Conservation (phyloP, 2,797 vertebrate species). For the Serranus cabrilla region DNA sequence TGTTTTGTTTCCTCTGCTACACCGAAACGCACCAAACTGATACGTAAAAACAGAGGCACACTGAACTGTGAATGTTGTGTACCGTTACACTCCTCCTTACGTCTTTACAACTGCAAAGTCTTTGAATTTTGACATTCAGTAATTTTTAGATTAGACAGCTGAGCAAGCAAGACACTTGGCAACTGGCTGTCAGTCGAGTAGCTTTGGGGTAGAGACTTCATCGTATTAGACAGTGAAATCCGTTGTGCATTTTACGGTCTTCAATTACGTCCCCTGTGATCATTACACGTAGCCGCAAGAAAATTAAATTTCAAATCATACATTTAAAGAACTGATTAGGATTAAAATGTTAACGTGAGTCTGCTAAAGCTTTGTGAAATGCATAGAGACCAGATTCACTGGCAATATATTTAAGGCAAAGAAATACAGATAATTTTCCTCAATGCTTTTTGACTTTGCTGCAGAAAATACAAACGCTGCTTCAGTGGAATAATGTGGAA, state of each 20-base stretch:
- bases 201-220: slow-evolving; percentile 73
- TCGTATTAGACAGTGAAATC: slow-evolving; percentile 70
- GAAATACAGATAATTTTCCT: slow-evolving; percentile 10
- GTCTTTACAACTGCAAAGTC: slow-evolving; percentile 48
- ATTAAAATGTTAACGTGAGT: slow-evolving; percentile 31
- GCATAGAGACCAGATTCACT: background rate
- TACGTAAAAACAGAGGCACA: background rate
- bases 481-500: slow-evolving; percentile 35
- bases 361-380: slow-evolving; percentile 17
- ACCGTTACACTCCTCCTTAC: background rate
- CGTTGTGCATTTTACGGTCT: slow-evolving; percentile 71
- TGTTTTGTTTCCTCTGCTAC: background rate
- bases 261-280: slow-evolving; percentile 68
- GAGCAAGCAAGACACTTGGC: slow-evolving; percentile 64
- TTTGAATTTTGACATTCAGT: slow-evolving; percentile 62
- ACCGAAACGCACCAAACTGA: background rate
- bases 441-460: slow-evolving; percentile 13
- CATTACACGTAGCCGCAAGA: slow-evolving; percentile 32
- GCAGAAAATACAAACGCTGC: slow-evolving; percentile 14
- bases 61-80: slow-evolving; percentile 1
- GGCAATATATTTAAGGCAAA: background rate
- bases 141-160: slow-evolving; percentile 70
- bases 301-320: slow-evolving; percentile 36
- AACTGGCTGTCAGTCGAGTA: slow-evolving; percentile 75
- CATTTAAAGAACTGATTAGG: slow-evolving; percentile 34